phyloP scores from a whole-genome alignment of 1,140 invertebrate genomes.

The Sinonovacula constricta region DNA sequence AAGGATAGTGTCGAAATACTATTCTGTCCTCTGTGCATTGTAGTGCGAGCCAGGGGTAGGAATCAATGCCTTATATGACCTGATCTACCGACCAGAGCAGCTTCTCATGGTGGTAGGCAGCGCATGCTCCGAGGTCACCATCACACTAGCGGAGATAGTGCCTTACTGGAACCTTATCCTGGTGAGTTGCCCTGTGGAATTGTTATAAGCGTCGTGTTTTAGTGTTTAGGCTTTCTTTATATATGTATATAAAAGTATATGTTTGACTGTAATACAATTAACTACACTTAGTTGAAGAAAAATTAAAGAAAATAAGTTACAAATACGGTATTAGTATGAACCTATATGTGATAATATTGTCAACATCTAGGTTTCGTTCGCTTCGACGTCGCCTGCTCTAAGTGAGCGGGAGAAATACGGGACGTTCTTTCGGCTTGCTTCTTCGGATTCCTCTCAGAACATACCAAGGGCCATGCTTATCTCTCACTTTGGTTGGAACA shows the following conservation, averaged over 20 bases:
- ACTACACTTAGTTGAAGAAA: no score
- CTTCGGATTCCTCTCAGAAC: slow-evolving; percentile 92
- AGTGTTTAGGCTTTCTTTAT: no score
- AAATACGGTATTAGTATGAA: no score
- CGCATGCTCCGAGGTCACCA: slow-evolving; percentile 92
- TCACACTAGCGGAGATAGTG: slow-evolving; percentile 92
- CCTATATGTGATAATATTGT: no score
- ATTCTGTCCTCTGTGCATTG: no score
- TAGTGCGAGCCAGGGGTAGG: slow-evolving; percentile 95
- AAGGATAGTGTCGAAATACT: no score
- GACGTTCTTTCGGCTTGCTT: slow-evolving; percentile 91
- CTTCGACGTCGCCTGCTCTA: slow-evolving; percentile 90
- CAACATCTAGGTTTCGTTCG: slow-evolving; percentile 94
- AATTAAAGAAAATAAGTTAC: no score
- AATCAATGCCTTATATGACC: slow-evolving; percentile 93
- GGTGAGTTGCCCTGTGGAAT: no score
- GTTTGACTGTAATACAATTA: no score
- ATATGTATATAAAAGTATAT: no score
- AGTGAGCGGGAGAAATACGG: slow-evolving; percentile 91
- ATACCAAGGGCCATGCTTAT: slow-evolving; percentile 90
- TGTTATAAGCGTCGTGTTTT: no score
- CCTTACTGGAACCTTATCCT: slow-evolving; percentile 95
- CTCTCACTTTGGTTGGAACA: slow-evolving; percentile 90
- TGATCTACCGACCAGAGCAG: slow-evolving; percentile 84
- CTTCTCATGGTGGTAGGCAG: slow-evolving; percentile 90